phyloP scores from a whole-genome alignment of 1,140 invertebrate species.

The Vollenhovia emeryi region DNA sequence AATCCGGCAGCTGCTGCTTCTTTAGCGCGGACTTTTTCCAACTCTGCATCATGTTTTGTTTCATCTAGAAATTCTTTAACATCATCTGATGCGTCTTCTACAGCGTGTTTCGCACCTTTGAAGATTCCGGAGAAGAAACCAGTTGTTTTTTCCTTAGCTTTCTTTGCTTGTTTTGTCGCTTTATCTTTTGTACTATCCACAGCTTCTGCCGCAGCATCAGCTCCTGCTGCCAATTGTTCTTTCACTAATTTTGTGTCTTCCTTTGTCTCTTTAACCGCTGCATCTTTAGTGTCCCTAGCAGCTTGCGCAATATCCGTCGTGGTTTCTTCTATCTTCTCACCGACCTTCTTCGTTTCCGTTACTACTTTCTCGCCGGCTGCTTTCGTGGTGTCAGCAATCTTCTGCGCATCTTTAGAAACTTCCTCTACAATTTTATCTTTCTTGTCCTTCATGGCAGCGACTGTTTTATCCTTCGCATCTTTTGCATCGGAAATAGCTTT shows the following conservation, averaged over 20 bases:
- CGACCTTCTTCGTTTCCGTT: neutral
- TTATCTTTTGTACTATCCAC: neutral
- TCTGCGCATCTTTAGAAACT: neutral
- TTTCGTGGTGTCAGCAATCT: slow-evolving; percentile 4
- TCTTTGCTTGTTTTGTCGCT: slow-evolving; percentile 12
- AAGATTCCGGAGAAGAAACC: slow-evolving; percentile 45
- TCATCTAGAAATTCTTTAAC: slow-evolving; percentile 59
- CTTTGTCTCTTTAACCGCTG: slow-evolving; percentile 31
- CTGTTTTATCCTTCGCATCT: slow-evolving; percentile 56
- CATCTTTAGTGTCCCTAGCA: slow-evolving; percentile 8
- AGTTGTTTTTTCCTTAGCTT: slow-evolving; percentile 29
- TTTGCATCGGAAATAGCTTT: slow-evolving; percentile 55
- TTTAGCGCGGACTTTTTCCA: slow-evolving; percentile 60
- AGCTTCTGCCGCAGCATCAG: neutral
- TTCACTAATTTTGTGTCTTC: slow-evolving; percentile 3
- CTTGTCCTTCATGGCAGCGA: neutral
- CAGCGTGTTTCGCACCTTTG: slow-evolving; percentile 63
- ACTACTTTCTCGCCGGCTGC: neutral
- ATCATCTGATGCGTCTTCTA: slow-evolving; percentile 76
- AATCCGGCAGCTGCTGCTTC: neutral
- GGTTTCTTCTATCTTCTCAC: neutral
- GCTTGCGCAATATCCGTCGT: neutral
- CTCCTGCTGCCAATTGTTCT: neutral
- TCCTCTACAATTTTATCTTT: slow-evolving; percentile 54
- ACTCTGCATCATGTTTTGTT: neutral